Conservation (phyloP, 1,140 invertebrate species). For the Drosophila sechellia region DNA sequence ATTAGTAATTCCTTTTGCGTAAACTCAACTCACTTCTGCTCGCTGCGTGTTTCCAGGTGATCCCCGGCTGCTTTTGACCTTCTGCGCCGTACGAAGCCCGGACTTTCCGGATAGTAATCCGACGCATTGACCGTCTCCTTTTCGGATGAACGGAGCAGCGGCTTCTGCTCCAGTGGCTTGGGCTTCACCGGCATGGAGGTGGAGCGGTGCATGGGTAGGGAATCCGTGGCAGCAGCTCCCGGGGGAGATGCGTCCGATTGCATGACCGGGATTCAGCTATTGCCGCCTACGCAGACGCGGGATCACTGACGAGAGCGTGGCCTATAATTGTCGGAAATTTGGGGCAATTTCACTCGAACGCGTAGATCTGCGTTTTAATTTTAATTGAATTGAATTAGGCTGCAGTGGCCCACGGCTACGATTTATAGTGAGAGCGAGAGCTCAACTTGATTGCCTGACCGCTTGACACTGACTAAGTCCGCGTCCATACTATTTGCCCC, state of each 20-base stretch:
- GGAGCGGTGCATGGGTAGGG: conserved; percentile 70
- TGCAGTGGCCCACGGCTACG: conserved; percentile 34
- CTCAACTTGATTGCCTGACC: conserved; percentile 46
- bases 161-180: conserved; percentile 63
- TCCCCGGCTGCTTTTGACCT: conserved; percentile 51
- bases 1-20: too few species aligned
- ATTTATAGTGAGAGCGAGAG: conserved; percentile 5
- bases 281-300: conserved; percentile 48
- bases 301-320: conserved; percentile 31
- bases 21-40: conserved; percentile 63
- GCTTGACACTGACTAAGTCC: conserved; percentile 62
- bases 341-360: conserved; percentile 67
- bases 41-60: conserved; percentile 72
- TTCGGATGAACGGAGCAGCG: conserved; percentile 70
- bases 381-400: conserved; percentile 81
- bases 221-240: conserved; percentile 17
- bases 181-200: conserved; percentile 81
- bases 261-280: conserved; percentile 41
- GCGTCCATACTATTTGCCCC: conserved; percentile 15
- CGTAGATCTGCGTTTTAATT: conserved; percentile 79
- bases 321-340: conserved; percentile 64
- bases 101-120: conserved; percentile 80
- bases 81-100: conserved; percentile 54
- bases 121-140: conserved; percentile 75
- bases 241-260: conserved; percentile 36